These are phyloP conservation scores for Actinernus sp. DNA, from an alignment of 92 coral and sea anemone genomes.

Conservation along the genomic window DNA sequence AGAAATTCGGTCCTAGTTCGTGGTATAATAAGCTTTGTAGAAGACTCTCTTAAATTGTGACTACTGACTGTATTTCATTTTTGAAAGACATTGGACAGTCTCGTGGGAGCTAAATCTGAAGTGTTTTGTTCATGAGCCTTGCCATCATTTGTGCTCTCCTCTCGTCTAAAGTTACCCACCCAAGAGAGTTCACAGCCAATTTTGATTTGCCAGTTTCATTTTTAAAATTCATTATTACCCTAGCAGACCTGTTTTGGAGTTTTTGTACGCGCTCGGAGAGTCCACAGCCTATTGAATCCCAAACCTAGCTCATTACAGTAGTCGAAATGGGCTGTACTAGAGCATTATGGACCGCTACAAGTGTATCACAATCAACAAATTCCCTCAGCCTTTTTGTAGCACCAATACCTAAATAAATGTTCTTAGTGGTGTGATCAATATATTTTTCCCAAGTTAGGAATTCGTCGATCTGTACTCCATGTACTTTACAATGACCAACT, in stretches of 20 bases:
- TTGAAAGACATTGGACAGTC: slow-evolving; percentile 38
- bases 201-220: slow-evolving; percentile 43
- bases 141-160: slow-evolving; percentile 31
- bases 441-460: too few species aligned
- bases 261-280: background rate
- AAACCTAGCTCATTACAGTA: background rate
- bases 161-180: slow-evolving; percentile 29
- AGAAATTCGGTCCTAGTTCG: too few species aligned
- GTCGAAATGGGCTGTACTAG: too few species aligned
- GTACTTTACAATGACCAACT: too few species aligned
- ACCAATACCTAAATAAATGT: background rate
- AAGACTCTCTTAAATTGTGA: background rate
- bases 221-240: slow-evolving; percentile 16
- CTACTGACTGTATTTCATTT: too few species aligned
- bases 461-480: too few species aligned
- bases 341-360: too few species aligned
- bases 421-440: too few species aligned
- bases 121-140: slow-evolving; percentile 34
- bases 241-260: too few species aligned
- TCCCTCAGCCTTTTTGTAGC: too few species aligned
- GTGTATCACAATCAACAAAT: too few species aligned
- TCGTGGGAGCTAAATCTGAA: slow-evolving; percentile 36
- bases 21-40: too few species aligned
- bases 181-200: slow-evolving; percentile 29
- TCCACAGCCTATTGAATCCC: background rate